A percentile compares a stretch with the other conserved stretches of the same genome.
Evolutionary conservation across 2,797 vertebrate species (phyloP).

Genomic region (Pteropus rufus): DNA sequence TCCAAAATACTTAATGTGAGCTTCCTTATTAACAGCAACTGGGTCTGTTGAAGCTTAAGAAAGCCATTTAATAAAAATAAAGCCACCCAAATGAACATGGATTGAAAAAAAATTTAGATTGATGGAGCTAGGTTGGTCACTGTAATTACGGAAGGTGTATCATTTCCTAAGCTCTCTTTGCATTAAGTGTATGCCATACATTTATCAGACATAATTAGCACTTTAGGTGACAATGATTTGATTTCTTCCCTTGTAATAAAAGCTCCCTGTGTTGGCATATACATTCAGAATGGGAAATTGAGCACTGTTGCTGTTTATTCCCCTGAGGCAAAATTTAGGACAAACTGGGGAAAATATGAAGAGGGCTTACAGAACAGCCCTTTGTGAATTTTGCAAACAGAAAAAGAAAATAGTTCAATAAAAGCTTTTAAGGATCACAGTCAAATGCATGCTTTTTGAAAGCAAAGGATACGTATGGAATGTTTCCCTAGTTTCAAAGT

Average conservation of each 20-base stretch:
- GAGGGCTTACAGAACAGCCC: conserved; percentile 69
- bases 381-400: conserved; percentile 77
- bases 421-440: conserved; percentile 82
- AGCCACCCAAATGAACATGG: conserved; percentile 83
- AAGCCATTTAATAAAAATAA: conserved; percentile 86
- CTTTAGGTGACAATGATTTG: conserved; percentile 88
- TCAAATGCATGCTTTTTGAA: conserved; percentile 79
- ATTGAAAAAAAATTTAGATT: conserved; percentile 85
- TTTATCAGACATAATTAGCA: conserved; percentile 90
- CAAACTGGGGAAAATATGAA: conserved; percentile 55
- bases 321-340: conserved; percentile 75
- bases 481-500: conserved; percentile 75
- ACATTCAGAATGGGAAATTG: conserved; percentile 71
- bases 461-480: conserved; percentile 70
- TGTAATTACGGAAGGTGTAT: conserved; percentile 86
- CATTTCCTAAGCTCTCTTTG: conserved; percentile 86
- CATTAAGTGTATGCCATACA: conserved; percentile 86
- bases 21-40: conserved; percentile 73
- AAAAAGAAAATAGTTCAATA: conserved; percentile 81
- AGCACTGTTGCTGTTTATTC: conserved; percentile 79
- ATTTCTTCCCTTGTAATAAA: conserved; percentile 85
- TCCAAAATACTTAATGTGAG: conserved; percentile 38
- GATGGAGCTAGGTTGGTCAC: conserved; percentile 82
- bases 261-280: conserved; percentile 76
- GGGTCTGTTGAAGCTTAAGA: conserved; percentile 71